phyloP scores from a whole-genome alignment of 2,888 invertebrate species.

The Cephus pygmeus region DNA sequence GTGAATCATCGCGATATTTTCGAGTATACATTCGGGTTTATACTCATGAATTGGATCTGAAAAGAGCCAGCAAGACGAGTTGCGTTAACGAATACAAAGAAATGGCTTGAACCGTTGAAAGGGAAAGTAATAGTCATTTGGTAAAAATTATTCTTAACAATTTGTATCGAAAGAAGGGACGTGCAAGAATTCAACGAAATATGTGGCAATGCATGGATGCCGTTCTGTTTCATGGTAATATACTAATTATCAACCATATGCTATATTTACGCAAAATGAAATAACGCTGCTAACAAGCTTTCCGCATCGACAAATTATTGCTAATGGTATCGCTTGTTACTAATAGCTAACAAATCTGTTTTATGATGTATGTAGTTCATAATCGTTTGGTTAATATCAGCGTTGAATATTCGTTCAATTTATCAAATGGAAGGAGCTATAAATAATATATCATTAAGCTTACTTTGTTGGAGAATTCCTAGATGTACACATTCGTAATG shows the following conservation, averaged over 20 bases:
- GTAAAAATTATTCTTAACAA: background rate
- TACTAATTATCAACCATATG: background rate
- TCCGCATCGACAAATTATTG: background rate
- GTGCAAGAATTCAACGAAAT: conserved; percentile 11
- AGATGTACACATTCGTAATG: background rate
- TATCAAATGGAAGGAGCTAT: background rate
- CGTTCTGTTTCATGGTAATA: conserved; percentile 45
- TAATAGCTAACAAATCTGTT: background rate
- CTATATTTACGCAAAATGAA: background rate
- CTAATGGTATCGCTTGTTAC: background rate
- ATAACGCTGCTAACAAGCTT: background rate
- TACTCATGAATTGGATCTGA: background rate
- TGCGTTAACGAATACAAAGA: background rate
- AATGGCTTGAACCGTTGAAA: background rate
- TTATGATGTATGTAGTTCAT: background rate
- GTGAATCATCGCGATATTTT: conserved; percentile 46
- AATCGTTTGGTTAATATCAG: background rate
- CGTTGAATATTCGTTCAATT: background rate
- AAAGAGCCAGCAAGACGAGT: background rate
- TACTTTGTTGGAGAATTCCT: background rate
- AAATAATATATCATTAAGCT: background rate
- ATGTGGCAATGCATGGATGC: conserved; percentile 43
- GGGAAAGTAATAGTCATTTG: background rate
- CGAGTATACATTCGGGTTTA: background rate
- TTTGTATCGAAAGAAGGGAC: conserved; percentile 12